Conservation (phyloP, 2,888 invertebrate genomes). For the Masnerella sp. region DNA sequence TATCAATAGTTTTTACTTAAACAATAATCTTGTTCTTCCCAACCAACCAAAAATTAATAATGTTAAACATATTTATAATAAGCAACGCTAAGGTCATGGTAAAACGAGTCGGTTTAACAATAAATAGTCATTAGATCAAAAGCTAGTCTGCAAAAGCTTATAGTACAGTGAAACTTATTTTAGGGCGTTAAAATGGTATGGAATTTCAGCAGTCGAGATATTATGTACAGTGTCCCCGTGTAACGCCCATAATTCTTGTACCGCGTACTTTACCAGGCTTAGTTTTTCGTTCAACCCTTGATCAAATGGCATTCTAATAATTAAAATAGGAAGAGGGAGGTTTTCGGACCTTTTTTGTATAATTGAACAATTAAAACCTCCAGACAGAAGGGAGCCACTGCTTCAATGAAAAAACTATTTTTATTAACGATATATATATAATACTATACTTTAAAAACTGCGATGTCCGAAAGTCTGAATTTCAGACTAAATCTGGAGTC, state of each 20-base stretch:
- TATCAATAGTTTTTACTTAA: too few relatives aligned
- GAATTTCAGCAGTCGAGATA: slow-evolving; percentile 36
- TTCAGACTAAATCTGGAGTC: too few relatives aligned
- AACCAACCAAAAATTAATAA: background rate
- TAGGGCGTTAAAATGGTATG: slow-evolving; percentile 35
- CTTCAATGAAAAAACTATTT: too few relatives aligned
- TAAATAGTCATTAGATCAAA: background rate
- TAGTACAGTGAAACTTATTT: slow-evolving; percentile 11
- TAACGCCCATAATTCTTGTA: slow-evolving; percentile 37
- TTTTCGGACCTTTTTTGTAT: background rate
- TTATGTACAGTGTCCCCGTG: slow-evolving; percentile 37
- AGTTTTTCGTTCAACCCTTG: slow-evolving; percentile 11
- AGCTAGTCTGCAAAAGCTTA: background rate
- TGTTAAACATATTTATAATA: too few relatives aligned
- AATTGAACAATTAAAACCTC: background rate
- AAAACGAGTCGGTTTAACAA: background rate
- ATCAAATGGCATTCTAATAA: slow-evolving; percentile 4
- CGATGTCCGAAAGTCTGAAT: too few relatives aligned
- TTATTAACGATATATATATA: too few relatives aligned
- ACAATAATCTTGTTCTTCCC: too few relatives aligned
- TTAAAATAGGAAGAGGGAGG: background rate
- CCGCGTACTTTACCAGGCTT: slow-evolving; percentile 11
- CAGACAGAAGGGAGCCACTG: too few relatives aligned
- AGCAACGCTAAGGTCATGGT: too few relatives aligned
- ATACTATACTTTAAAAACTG: too few relatives aligned